Evolutionary conservation across 2,797 vertebrate species (phyloP), one percentile per base, ranked within the genome.

Genomic region (Danio jaintianensis): DNA sequence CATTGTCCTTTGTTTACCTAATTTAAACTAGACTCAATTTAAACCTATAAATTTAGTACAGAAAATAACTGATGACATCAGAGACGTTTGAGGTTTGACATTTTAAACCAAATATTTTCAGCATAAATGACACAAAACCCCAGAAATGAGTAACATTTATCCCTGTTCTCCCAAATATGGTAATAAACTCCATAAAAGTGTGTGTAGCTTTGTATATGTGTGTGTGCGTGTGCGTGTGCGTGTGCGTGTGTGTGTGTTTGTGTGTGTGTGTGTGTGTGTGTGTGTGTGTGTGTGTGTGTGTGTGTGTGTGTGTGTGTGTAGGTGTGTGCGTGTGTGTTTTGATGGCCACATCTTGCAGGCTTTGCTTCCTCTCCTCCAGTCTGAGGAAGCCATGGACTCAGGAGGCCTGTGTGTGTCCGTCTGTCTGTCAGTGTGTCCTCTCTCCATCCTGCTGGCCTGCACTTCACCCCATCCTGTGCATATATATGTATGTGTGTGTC

Each of bases 361-460:
- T 82, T 76, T 42, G 79, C 87, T 90, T 90, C 83, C 89, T 80
- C 76, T 88, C 85, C 88, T 74, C 79, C 85, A 11, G 6, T 62
- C 76, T 84, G 83, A 92, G 92, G 92, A 92, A 90, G 86, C 80
- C 47, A 81, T 85, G 67, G 70, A 61, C 79, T 71, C 85, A 9
- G 67, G 58, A 78, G 81, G 80, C 64, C 55, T 75, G 29, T 80
- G 36, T 73, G 62, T 85, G 85, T 81, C 62, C 67, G 79, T 84
- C 58, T 73, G 80, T 86, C 76, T 85, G 84, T 86, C 83, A 85
- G 79, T 82, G 81, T 80, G 82, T 86, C 83, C 78, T 71, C 72
- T 83, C 77, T 81, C 82, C 84, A 82, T 86, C 85, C 85, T 86
- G 85, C 61, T 82, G 76, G 66, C 85, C 85, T 86, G 71, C 55